These are phyloP conservation scores for Vesta saturnalis DNA, from an alignment of 2,888 invertebrate genomes.

Conservation along the genomic window DNA sequence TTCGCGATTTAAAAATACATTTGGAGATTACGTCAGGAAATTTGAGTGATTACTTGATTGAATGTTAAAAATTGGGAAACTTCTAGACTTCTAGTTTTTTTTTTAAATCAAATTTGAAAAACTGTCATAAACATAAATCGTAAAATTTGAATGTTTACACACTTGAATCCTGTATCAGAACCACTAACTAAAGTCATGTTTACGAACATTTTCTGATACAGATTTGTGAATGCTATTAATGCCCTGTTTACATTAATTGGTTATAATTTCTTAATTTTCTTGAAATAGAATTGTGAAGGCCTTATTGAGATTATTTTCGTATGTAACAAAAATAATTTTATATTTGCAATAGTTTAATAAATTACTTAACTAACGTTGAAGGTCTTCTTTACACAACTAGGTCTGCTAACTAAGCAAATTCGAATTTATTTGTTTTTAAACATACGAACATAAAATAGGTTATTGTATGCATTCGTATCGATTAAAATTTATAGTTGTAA, in stretches of 20 bases:
- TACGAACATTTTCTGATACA: too few species aligned
- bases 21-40: too few species aligned
- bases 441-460: conserved; percentile 19
- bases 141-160: too few species aligned
- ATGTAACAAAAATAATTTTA: conserved; percentile 3
- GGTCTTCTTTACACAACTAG: conserved; percentile 30
- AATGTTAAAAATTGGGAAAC: too few species aligned
- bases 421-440: conserved; percentile 20
- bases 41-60: too few species aligned
- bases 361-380: conserved; percentile 25
- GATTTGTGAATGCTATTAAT: neutral
- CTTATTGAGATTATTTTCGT: neutral
- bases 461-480: neutral
- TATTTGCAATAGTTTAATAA: conserved; percentile 16
- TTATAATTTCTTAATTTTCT: too few species aligned
- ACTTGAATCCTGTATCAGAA: too few species aligned
- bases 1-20: too few species aligned
- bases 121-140: too few species aligned
- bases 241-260: neutral
- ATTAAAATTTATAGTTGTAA: neutral
- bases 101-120: too few species aligned
- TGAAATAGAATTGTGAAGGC: neutral
- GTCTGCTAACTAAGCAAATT: conserved; percentile 30
- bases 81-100: too few species aligned
- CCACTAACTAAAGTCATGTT: too few species aligned